Evolutionary conservation across 2,797 vertebrate species (phyloP), one percentile per base, ranked within the genome.

Genomic region (Silurus aristotelis): DNA sequence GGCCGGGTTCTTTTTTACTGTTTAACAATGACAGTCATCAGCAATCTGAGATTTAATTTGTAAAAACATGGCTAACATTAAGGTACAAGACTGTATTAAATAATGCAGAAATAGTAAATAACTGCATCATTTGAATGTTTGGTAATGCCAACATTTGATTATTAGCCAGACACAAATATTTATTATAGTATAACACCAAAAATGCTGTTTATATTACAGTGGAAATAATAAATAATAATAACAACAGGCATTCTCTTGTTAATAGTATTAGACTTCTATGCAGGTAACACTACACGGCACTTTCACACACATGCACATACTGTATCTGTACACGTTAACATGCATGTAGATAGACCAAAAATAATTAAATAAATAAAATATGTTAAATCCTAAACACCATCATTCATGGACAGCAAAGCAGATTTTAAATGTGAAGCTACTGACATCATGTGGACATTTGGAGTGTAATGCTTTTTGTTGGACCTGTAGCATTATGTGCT

Each of bases 371-470:
- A 38, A 43, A 70, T 19, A 14, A 12, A 63, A 56, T 4, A 0
- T 17, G 14, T 60, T 13, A 61, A 43, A 27, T n/a, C 4, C 1
- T 38, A 43, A 27, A 79, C 58, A 63, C 15, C 15, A 27, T 52
- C 66, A 80, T 52, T 20, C n/a, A 20, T 27, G 46, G 43, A n/a
- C 76, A 25, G 38, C 7, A 46, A 27, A 27, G 8, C 3, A 1
- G 61, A 46, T 55, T 55, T 55, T 52, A 52, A 67, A 31, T 81
- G n/a, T 80, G 38, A 48, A 17, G 1, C 63, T 80, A 66, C 82
- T 84, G 85, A 87, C 85, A 87, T 75, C 85, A 80, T 66, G 85
- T 87, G 85, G 85, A 83, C 4, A 13, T 66, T 83, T 20, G 13
- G 75, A 56, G 60, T 38, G 38, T 38, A 38, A 38, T 38, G 38